Evolutionary conservation across 2,113 vertebrate species (phyloP).

Genomic region (Crotalus tigris): DNA sequence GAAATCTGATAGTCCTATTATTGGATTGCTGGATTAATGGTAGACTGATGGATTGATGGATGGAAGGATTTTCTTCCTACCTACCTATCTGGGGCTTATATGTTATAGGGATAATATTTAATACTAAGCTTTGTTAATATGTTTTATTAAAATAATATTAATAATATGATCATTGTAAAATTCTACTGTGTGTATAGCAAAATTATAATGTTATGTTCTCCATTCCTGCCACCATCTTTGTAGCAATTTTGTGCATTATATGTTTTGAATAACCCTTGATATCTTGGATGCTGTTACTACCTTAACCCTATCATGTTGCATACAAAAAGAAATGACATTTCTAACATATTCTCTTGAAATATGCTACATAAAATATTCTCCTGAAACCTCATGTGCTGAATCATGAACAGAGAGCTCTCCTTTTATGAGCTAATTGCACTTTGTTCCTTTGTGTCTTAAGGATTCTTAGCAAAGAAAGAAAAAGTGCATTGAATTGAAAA

Average conservation of each 20-base stretch:
- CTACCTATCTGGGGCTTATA: not conserved
- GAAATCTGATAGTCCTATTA: not conserved
- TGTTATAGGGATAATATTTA: not conserved
- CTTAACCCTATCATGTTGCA: not conserved
- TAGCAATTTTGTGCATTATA: not conserved
- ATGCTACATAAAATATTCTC: not conserved
- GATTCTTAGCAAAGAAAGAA: not conserved
- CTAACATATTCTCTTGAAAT: not conserved
- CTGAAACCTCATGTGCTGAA: not conserved
- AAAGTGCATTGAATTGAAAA: not conserved
- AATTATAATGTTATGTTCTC: not conserved
- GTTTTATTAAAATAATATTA: not conserved
- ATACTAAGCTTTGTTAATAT: not conserved
- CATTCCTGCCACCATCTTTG: not conserved
- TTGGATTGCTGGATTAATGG: not conserved
- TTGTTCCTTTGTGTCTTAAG: not conserved
- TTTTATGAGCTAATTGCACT: not conserved
- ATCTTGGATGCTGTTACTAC: not conserved
- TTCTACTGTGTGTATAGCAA: not conserved
- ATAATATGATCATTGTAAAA: not conserved
- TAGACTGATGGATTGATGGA: not conserved
- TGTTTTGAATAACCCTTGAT: not conserved
- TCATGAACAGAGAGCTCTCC: not conserved
- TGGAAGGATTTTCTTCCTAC: not conserved
- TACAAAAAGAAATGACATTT: not conserved